Percentiles rank a stretch among this genome's conserved stretches.
Evolutionary conservation across 1,140 invertebrate species (phyloP).

Genomic region (Andricus grossulariae): DNA sequence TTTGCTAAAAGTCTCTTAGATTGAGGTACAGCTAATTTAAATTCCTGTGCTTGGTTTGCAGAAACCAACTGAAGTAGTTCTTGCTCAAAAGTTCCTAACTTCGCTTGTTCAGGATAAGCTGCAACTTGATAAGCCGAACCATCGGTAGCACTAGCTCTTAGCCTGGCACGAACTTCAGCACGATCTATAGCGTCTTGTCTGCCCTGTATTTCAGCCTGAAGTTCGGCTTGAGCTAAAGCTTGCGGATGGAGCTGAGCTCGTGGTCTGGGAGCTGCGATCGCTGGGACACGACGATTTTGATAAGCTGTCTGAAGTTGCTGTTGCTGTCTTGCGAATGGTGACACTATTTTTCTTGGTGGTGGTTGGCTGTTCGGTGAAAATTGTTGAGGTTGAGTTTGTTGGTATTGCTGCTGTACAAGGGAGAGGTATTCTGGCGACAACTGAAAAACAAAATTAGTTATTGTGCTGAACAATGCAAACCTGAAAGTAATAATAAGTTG

Average conservation of each 20-base stretch:
- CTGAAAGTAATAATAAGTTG: slow-evolving; percentile 23
- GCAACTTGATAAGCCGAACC: slow-evolving; percentile 57
- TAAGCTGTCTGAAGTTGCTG: slow-evolving; percentile 69
- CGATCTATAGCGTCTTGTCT: slow-evolving; percentile 60
- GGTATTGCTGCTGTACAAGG: slow-evolving; percentile 64
- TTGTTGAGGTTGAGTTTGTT: slow-evolving; percentile 57
- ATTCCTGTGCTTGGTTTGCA: slow-evolving; percentile 71
- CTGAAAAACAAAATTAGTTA: slow-evolving; percentile 49
- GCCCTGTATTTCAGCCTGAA: slow-evolving; percentile 59
- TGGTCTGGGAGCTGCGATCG: slow-evolving; percentile 63
- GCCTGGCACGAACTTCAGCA: slow-evolving; percentile 51
- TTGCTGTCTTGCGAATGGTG: slow-evolving; percentile 67
- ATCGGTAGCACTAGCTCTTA: slow-evolving; percentile 55
- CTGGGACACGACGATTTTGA: slow-evolving; percentile 67
- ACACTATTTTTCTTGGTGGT: slow-evolving; percentile 58
- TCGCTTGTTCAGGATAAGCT: slow-evolving; percentile 55
- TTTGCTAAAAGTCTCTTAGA: slow-evolving; percentile 52
- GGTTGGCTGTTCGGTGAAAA: slow-evolving; percentile 41
- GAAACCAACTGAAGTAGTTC: slow-evolving; percentile 67
- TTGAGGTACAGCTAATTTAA: slow-evolving; percentile 61
- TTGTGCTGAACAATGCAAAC: slow-evolving; percentile 32
- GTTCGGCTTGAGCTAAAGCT: slow-evolving; percentile 64
- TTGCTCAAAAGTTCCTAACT: slow-evolving; percentile 69
- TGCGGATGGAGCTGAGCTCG: slow-evolving; percentile 64
- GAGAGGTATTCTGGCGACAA: slow-evolving; percentile 69